Conservation (phyloP, 2,797 vertebrate species). For the Alcedo quadribrachys region DNA sequence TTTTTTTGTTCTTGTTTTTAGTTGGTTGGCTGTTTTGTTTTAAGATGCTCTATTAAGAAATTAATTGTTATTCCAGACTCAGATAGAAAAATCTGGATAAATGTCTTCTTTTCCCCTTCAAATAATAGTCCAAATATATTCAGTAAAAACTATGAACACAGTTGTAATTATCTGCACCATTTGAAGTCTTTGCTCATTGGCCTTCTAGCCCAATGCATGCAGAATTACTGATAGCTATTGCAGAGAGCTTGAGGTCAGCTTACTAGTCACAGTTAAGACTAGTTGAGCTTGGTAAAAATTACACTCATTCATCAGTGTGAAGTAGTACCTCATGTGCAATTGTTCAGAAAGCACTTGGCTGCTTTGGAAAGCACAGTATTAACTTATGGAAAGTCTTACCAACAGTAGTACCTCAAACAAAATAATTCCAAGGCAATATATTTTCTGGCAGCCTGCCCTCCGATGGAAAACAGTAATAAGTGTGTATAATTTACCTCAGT, state of each 20-base stretch:
- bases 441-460: background rate
- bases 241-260: background rate
- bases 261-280: background rate
- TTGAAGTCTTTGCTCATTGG: background rate
- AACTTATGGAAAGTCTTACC: background rate
- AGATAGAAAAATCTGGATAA: background rate
- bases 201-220: background rate
- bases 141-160: background rate
- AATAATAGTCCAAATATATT: background rate
- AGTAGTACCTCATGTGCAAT: background rate
- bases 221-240: background rate
- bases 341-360: constrained; percentile 6
- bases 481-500: background rate
- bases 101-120: background rate
- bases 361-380: background rate
- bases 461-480: background rate
- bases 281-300: background rate
- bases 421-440: background rate
- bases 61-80: background rate
- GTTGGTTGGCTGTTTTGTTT: background rate
- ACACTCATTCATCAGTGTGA: background rate
- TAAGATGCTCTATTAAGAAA: background rate
- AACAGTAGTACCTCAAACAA: background rate
- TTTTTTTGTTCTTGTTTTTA: background rate
- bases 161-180: background rate